A percentile compares a stretch with the other conserved stretches of the same genome.
Conservation (phyloP, 2,888 invertebrate genomes). For the Biston betularia region DNA sequence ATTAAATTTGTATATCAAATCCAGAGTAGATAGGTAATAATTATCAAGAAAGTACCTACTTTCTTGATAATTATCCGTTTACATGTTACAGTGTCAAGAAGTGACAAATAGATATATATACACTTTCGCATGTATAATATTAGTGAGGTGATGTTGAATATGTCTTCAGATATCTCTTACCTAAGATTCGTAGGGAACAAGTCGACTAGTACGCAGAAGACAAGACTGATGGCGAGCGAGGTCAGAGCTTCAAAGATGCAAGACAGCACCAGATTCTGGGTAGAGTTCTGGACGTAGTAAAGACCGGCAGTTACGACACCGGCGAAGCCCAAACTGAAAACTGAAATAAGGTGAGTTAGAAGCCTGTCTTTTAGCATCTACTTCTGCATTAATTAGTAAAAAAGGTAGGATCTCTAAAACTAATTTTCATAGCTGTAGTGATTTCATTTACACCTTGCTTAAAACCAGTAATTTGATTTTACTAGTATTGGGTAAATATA, state of each 20-base stretch:
- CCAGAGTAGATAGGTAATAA: no score
- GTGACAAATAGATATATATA: no score
- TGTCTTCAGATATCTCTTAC: constrained; percentile 67
- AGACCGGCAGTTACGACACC: constrained; percentile 91
- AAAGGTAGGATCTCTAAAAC: not conserved
- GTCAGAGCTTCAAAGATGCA: constrained; percentile 93
- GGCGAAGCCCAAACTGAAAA: constrained; percentile 91
- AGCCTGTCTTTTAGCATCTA: not conserved
- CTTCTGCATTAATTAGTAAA: not conserved
- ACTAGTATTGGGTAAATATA: no score
- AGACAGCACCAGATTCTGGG: constrained; percentile 90
- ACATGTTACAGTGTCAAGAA: no score
- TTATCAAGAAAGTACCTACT: no score
- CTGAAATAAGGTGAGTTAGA: constrained; percentile 70
- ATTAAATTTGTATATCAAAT: no score
- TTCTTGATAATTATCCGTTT: no score
- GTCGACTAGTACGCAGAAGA: constrained; percentile 93
- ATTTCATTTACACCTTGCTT: no score
- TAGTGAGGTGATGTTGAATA: not conserved
- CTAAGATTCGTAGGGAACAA: constrained; percentile 93
- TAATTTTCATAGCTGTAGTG: no score
- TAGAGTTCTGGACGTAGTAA: constrained; percentile 90
- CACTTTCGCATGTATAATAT: no score
- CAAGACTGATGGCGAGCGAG: constrained; percentile 92
- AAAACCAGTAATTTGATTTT: no score